phyloP scores from a whole-genome alignment of 1,140 invertebrate species.

The Formica selysi region DNA sequence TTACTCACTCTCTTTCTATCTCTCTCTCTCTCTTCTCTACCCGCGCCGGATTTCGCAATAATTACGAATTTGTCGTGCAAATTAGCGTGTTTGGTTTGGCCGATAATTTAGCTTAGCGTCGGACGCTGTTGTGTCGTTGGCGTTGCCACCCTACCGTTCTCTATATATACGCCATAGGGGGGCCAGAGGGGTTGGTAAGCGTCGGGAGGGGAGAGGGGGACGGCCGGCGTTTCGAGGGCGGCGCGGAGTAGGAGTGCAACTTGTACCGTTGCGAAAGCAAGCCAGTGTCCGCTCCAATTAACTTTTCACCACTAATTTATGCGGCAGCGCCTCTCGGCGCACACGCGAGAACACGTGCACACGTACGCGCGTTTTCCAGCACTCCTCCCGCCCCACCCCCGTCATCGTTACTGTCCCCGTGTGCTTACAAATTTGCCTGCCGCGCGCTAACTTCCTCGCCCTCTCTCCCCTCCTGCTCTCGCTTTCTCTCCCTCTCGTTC shows the following conservation, averaged over 20 bases:
- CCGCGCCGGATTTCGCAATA: constrained; percentile 69
- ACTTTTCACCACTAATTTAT: constrained; percentile 84
- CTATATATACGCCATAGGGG: not conserved
- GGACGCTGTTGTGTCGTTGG: constrained; percentile 36
- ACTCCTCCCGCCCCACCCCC: not conserved
- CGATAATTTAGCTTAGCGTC: constrained; percentile 67
- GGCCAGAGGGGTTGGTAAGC: constrained; percentile 10
- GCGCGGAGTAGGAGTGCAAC: constrained; percentile 71
- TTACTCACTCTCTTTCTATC: no score
- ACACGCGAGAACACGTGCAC: constrained; percentile 57
- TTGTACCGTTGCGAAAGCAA: constrained; percentile 78
- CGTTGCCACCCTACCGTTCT: constrained; percentile 7
- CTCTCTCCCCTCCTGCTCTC: not conserved
- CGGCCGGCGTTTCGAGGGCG: constrained; percentile 33
- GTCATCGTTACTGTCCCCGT: no score
- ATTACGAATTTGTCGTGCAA: constrained; percentile 75
- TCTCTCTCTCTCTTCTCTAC: no score
- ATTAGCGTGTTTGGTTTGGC: constrained; percentile 69
- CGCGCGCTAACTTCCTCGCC: constrained; percentile 41
- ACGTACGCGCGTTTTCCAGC: constrained; percentile 46
- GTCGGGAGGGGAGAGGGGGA: not conserved
- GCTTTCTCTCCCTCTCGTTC: no score
- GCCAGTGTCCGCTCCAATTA: constrained; percentile 82
- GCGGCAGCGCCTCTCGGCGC: constrained; percentile 70
- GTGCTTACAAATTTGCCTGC: constrained; percentile 66